A percentile compares a stretch with the other conserved stretches of the same genome.
Evolutionary conservation across 2,888 invertebrate species (phyloP).

Genomic region (Eupithecia pulchellata): DNA sequence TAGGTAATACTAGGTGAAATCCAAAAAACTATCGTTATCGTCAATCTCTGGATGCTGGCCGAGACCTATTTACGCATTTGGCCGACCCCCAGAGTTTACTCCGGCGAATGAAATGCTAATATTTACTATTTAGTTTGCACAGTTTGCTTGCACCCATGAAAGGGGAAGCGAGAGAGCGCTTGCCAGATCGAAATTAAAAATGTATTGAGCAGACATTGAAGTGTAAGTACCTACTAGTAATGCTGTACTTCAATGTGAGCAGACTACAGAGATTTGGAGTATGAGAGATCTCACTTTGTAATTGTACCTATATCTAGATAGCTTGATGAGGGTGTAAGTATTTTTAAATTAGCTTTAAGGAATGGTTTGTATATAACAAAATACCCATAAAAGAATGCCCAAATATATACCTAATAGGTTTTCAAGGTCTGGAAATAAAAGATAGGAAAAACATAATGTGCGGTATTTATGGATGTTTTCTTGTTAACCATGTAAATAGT

Average conservation of each 20-base stretch:
- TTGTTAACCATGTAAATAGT: not conserved
- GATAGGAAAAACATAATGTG: not conserved
- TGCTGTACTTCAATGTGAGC: too few species aligned
- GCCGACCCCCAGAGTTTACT: constrained; percentile 49
- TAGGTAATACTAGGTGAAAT: too few species aligned
- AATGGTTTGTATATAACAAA: not conserved
- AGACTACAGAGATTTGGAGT: not conserved
- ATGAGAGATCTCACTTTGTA: not conserved
- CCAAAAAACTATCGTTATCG: constrained; percentile 20
- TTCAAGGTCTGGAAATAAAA: not conserved
- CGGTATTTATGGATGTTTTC: not conserved
- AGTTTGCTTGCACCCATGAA: constrained; percentile 31
- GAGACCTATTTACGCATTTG: constrained; percentile 65
- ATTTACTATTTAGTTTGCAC: constrained; percentile 53
- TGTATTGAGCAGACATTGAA: constrained; percentile 11
- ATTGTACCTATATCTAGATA: not conserved
- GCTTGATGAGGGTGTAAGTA: not conserved
- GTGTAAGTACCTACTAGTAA: too few species aligned
- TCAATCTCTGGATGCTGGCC: constrained; percentile 50
- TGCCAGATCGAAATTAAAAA: constrained; percentile 14
- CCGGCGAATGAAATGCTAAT: constrained; percentile 59
- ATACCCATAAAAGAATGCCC: not conserved
- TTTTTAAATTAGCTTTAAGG: not conserved
- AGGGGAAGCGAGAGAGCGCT: constrained; percentile 41
- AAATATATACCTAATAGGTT: not conserved